Evolutionary conservation across 2,888 invertebrate species (phyloP).

Genomic region (Serrognathus titanus): DNA sequence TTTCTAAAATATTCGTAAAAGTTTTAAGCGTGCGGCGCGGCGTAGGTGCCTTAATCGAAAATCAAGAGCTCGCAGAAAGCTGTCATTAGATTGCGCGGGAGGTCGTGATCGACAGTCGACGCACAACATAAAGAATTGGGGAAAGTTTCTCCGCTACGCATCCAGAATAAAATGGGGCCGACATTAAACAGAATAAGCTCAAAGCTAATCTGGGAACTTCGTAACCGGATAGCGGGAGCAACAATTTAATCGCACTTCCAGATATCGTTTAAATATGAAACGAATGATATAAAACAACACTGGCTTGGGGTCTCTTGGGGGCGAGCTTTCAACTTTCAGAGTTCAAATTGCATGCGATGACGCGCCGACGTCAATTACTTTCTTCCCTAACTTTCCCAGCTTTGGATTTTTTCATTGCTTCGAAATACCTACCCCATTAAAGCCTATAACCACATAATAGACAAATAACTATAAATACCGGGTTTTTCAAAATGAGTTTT

Average conservation of each 20-base stretch:
- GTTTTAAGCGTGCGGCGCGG: no score
- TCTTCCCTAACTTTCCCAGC: no score
- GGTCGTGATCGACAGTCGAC: background rate
- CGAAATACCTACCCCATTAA: no score
- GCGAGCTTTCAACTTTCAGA: constrained; percentile 16
- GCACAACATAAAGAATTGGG: background rate
- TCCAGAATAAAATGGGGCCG: background rate
- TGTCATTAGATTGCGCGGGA: background rate
- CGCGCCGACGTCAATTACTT: background rate
- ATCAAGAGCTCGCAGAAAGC: background rate
- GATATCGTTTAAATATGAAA: constrained; percentile 32
- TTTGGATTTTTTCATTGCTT: no score
- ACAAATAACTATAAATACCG: no score
- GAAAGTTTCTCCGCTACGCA: background rate
- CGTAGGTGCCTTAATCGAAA: no score
- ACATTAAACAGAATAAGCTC: background rate
- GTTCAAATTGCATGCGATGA: constrained; percentile 15
- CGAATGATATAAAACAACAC: constrained; percentile 31
- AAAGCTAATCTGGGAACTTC: constrained; percentile 16
- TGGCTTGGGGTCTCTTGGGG: constrained; percentile 21
- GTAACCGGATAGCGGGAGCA: constrained; percentile 26
- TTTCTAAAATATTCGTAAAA: no score
- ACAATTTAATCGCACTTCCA: constrained; percentile 29
- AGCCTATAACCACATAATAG: no score
- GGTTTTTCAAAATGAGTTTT: no score